Conservation (phyloP, 2,888 invertebrate species). For the Tanytarsus gracilentus region DNA sequence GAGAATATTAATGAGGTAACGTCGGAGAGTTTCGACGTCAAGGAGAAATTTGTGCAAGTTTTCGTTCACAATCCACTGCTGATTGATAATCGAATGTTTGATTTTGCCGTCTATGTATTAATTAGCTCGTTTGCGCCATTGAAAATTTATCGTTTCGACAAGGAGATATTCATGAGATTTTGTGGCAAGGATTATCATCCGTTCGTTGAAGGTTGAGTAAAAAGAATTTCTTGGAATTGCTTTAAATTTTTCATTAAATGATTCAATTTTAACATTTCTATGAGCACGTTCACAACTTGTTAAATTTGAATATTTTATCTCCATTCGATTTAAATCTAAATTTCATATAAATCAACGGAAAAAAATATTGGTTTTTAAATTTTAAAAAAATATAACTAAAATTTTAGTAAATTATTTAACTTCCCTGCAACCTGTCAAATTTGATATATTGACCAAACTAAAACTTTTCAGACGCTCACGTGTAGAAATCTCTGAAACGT, state of each 20-base stretch:
- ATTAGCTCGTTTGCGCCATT: not conserved
- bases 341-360: too few relatives aligned
- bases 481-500: too few relatives aligned
- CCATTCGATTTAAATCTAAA: too few relatives aligned
- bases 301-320: too few relatives aligned
- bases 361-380: too few relatives aligned
- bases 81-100: constrained; percentile 2
- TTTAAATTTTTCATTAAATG: not conserved
- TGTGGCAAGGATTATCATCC: not conserved
- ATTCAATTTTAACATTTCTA: too few relatives aligned
- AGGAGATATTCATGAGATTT: not conserved
- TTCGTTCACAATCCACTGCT: not conserved
- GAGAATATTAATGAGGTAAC: constrained; percentile 1
- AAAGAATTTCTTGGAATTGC: not conserved
- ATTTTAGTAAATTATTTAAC: too few relatives aligned
- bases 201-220: not conserved
- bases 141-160: not conserved
- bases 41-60: not conserved
- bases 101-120: not conserved
- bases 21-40: not conserved
- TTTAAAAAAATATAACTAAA: too few relatives aligned
- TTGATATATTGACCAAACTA: too few relatives aligned
- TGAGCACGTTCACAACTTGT: too few relatives aligned
- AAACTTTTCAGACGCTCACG: too few relatives aligned
- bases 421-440: too few relatives aligned